Conservation (phyloP, 2,113 vertebrate genomes). For the Rhinopomastus cyanomelas region DNA sequence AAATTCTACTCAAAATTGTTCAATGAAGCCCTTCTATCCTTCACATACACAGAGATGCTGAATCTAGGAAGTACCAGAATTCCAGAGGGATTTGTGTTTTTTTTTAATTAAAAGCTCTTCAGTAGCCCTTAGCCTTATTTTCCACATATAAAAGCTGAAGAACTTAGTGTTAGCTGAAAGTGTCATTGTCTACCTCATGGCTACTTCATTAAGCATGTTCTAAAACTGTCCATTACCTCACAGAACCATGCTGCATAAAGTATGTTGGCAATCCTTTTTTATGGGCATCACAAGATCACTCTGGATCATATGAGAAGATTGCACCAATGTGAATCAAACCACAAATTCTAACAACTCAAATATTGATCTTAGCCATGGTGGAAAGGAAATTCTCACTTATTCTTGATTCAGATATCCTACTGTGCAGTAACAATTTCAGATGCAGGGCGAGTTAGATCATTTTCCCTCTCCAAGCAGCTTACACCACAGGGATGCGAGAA, state of each 20-base stretch:
- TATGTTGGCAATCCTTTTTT: not conserved
- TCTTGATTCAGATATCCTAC: not conserved
- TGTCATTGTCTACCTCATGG: not conserved
- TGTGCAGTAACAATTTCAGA: not conserved
- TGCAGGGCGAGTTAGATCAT: not conserved
- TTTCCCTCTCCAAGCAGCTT: not conserved
- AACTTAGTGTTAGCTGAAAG: not conserved
- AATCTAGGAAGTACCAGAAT: not conserved
- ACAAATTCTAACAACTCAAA: not conserved
- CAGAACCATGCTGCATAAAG: not conserved
- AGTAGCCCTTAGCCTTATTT: not conserved
- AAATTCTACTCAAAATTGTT: not conserved
- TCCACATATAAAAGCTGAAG: not conserved
- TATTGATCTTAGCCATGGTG: not conserved
- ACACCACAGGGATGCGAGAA: not conserved
- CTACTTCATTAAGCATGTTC: not conserved
- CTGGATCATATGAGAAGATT: not conserved
- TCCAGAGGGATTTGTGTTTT: not conserved
- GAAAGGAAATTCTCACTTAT: not conserved
- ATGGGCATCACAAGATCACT: not conserved
- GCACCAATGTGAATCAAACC: not conserved
- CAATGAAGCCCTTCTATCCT: not conserved
- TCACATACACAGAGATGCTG: not conserved
- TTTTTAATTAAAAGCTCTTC: not conserved
- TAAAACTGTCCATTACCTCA: not conserved